Percentiles rank a stretch among this genome's conserved stretches.
Conservation (phyloP, 2,797 vertebrate genomes). For the Lepus oiostolus region DNA sequence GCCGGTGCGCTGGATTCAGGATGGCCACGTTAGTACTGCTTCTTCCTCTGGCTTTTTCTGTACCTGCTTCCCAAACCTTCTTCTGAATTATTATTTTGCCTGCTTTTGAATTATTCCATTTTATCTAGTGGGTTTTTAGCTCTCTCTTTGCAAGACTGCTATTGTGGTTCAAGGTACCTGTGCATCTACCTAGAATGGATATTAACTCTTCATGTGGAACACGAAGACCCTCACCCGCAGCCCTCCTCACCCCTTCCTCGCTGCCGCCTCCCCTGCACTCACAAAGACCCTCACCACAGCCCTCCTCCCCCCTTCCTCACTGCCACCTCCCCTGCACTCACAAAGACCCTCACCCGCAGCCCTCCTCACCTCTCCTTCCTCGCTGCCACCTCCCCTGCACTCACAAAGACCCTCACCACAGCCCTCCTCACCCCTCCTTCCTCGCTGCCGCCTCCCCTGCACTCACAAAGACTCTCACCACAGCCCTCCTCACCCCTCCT, state of each 20-base stretch:
- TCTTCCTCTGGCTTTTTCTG: not conserved
- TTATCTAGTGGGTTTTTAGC: not conserved
- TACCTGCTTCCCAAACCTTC: not conserved
- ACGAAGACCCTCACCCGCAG: not conserved
- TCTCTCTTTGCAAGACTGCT: not conserved
- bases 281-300: not conserved
- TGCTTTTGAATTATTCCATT: not conserved
- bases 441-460: not conserved
- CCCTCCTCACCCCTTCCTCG: not conserved
- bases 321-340: too few relatives aligned
- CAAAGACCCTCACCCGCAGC: not conserved
- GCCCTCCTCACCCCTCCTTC: not conserved
- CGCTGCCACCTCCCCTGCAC: too few relatives aligned
- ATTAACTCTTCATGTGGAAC: not conserved
- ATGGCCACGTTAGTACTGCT: not conserved
- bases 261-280: too few relatives aligned
- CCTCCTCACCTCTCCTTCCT: not conserved
- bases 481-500: not conserved
- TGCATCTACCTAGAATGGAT: too few relatives aligned
- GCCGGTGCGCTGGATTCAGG: not conserved
- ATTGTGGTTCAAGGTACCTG: not conserved
- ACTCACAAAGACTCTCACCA: not conserved
- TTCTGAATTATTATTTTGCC: not conserved
- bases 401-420: not conserved
- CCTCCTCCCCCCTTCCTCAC: not conserved